These are phyloP conservation scores for Henicopernis longicauda DNA, from an alignment of 2,113 vertebrate species.

Conservation along the genomic window DNA sequence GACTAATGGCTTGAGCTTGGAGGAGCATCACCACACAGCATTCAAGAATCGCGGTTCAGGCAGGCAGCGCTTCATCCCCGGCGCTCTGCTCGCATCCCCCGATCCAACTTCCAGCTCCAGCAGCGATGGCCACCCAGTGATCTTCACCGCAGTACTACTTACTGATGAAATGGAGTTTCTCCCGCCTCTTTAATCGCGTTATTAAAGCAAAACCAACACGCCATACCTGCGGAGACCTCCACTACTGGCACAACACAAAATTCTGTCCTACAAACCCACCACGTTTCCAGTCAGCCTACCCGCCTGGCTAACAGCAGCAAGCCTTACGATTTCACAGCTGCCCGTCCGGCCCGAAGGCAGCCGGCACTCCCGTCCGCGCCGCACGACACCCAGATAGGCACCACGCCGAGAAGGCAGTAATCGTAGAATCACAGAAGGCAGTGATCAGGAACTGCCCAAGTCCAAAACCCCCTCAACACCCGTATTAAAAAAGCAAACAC, in stretches of 20 bases:
- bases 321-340: neutral
- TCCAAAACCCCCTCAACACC: neutral
- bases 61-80: neutral
- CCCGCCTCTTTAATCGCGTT: neutral
- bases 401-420: fast-evolving
- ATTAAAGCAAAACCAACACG: neutral
- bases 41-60: neutral
- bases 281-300: fast-evolving
- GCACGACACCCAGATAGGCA: neutral
- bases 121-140: neutral
- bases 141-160: neutral
- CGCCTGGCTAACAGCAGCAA: neutral
- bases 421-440: fast-evolving
- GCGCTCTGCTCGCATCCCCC: neutral
- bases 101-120: neutral
- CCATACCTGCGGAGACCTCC: neutral
- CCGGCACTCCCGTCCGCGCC: fast-evolving
- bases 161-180: neutral
- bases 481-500: neutral
- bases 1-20: neutral
- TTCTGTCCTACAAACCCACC: neutral
- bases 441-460: fast-evolving
- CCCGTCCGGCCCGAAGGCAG: neutral
- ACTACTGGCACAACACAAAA: neutral
- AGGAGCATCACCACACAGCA: neutral